phyloP scores from a whole-genome alignment of 2,797 vertebrate species.

The Pteropus rufus region DNA sequence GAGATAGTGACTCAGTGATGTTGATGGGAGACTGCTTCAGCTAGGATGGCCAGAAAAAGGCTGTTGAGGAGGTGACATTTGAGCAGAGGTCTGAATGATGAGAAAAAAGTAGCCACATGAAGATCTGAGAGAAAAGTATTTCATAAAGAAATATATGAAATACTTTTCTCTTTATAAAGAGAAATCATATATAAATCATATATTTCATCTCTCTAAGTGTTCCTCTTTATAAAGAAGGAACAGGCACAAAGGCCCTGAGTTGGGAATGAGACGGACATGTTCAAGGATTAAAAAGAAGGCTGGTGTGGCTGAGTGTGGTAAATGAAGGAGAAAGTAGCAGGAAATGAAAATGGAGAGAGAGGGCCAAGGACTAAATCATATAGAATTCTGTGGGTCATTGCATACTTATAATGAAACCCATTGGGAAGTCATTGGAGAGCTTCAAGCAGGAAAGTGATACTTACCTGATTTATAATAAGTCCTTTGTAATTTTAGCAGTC shows the following conservation, averaged over 20 bases:
- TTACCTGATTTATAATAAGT: not conserved
- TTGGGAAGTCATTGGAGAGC: not conserved
- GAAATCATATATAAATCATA: too few relatives aligned
- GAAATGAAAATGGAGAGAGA: not conserved
- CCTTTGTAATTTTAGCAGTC: not conserved
- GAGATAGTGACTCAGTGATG: not conserved
- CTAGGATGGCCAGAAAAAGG: not conserved
- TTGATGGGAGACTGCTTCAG: not conserved
- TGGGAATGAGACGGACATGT: not conserved
- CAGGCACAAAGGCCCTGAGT: not conserved
- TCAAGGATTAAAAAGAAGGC: conserved; percentile 28
- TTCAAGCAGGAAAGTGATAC: not conserved
- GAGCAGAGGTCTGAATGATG: conserved; percentile 11
- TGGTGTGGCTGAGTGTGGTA: not conserved
- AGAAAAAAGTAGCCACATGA: not conserved
- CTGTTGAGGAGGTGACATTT: not conserved
- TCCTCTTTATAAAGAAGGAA: not conserved
- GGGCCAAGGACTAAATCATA: not conserved
- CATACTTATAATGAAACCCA: conserved; percentile 32
- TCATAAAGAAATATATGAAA: not conserved
- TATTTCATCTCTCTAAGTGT: too few relatives aligned
- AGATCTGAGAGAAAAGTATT: conserved; percentile 4
- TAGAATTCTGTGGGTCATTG: not conserved
- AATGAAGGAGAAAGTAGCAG: conserved; percentile 5
- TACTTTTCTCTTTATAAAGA: too few relatives aligned